Conservation (phyloP, 2,888 invertebrate genomes). For the Drosophila mimetica region DNA sequence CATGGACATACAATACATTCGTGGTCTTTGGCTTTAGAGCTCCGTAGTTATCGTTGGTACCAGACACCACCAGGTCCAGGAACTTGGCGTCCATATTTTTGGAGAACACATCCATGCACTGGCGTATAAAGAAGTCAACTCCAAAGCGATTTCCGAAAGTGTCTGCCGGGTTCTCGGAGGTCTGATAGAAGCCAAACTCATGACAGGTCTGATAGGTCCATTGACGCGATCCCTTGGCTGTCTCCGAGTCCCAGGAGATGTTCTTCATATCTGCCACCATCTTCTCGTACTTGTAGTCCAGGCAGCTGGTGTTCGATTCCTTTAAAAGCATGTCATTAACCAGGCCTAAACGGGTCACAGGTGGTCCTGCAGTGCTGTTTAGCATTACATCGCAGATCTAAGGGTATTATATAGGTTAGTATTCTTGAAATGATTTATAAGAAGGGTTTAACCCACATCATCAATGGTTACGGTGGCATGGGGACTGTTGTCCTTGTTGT, state of each 20-base stretch:
- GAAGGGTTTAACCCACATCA: constrained; percentile 84
- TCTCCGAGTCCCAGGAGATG: constrained; percentile 89
- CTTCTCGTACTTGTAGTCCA: constrained; percentile 92
- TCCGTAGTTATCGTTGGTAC: constrained; percentile 93
- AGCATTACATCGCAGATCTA: constrained; percentile 91
- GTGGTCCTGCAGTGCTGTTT: constrained; percentile 86
- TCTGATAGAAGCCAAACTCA: constrained; percentile 98
- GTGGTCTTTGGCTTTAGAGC: constrained; percentile 88
- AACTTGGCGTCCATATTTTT: constrained; percentile 87
- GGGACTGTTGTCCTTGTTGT: constrained; percentile 95
- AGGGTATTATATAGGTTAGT: not conserved
- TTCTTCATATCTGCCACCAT: constrained; percentile 89
- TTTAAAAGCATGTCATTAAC: constrained; percentile 90
- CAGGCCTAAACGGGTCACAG: constrained; percentile 89
- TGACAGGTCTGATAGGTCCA: constrained; percentile 98
- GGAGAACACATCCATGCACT: constrained; percentile 94
- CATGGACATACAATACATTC: constrained; percentile 94
- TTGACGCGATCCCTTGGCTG: constrained; percentile 89
- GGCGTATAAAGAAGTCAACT: constrained; percentile 90
- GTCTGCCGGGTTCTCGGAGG: constrained; percentile 86
- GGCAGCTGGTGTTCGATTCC: constrained; percentile 89
- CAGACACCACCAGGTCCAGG: constrained; percentile 87
- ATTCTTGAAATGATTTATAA: no score
- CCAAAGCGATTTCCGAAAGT: constrained; percentile 92
- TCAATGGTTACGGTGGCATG: constrained; percentile 92